Conservation (phyloP, 2,888 invertebrate species). For the Tiliacea aurago region DNA sequence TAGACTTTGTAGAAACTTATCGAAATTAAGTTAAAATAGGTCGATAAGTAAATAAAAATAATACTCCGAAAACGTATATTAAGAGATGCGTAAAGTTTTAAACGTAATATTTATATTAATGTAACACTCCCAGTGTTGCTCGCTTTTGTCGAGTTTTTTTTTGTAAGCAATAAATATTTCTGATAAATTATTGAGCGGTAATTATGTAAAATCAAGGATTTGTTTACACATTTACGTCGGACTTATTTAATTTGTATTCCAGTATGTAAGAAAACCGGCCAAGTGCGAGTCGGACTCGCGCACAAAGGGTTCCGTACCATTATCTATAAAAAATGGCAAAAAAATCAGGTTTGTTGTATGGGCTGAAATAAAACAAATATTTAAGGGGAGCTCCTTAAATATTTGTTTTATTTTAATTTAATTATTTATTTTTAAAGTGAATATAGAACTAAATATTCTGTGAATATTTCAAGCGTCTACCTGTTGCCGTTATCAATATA, state of each 20-base stretch:
- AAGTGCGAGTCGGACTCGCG: no score
- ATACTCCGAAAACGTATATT: constrained; percentile 50
- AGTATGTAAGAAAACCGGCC: not conserved
- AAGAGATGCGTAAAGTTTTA: constrained; percentile 27
- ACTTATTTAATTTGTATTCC: constrained; percentile 9
- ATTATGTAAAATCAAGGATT: constrained; percentile 6
- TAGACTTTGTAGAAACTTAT: constrained; percentile 63
- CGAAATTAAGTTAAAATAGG: constrained; percentile 57
- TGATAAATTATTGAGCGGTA: not conserved
- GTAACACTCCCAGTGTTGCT: constrained; percentile 29
- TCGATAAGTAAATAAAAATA: constrained; percentile 42
- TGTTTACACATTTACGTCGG: not conserved
- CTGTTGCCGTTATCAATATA: no score
- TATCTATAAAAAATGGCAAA: no score
- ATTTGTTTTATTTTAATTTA: no score
- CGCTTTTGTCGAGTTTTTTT: constrained; percentile 2
- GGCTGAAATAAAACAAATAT: no score
- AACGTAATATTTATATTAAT: constrained; percentile 2
- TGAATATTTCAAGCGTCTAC: no score
- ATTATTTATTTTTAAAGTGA: no score
- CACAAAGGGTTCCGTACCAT: no score
- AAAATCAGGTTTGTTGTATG: no score
- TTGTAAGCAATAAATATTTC: not conserved
- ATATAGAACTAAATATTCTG: no score
- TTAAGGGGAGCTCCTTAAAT: no score